These are phyloP conservation scores for Drosophila mercatorum DNA, from an alignment of 2,888 invertebrate genomes.

Conservation along the genomic window DNA sequence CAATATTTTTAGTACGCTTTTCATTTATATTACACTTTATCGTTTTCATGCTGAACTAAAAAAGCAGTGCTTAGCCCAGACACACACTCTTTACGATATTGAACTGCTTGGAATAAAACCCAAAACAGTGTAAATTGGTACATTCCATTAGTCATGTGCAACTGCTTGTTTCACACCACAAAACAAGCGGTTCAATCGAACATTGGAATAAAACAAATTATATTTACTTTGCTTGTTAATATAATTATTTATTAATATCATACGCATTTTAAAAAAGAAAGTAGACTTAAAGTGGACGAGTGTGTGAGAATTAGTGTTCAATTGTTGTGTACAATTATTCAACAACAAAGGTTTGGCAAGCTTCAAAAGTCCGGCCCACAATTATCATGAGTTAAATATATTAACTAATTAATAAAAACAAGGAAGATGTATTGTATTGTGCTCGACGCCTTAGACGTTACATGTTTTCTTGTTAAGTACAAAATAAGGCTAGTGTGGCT, in stretches of 20 bases:
- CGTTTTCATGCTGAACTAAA: slow-evolving; percentile 8
- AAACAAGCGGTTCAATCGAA: not conserved
- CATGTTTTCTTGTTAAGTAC: slow-evolving; percentile 65
- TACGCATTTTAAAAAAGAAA: slow-evolving; percentile 59
- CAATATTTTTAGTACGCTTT: too few relatives aligned
- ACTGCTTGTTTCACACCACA: not conserved
- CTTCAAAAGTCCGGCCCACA: slow-evolving; percentile 23
- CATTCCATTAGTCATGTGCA: not conserved
- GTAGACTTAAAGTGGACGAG: slow-evolving; percentile 68
- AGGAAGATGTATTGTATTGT: slow-evolving; percentile 62
- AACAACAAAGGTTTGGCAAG: slow-evolving; percentile 58
- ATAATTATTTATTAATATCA: slow-evolving; percentile 59
- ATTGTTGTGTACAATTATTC: slow-evolving; percentile 64
- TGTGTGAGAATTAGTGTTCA: slow-evolving; percentile 52
- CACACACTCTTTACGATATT: slow-evolving; percentile 5
- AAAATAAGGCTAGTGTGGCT: slow-evolving; percentile 66
- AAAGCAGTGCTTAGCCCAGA: not conserved
- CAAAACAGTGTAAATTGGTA: slow-evolving; percentile 6
- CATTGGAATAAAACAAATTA: slow-evolving; percentile 4
- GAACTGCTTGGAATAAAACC: slow-evolving; percentile 15
- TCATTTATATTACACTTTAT: too few relatives aligned
- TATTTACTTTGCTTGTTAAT: slow-evolving; percentile 45
- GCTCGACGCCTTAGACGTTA: slow-evolving; percentile 65
- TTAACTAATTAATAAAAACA: slow-evolving; percentile 61
- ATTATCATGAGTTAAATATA: slow-evolving; percentile 48